A percentile compares a stretch with the other conserved stretches of the same genome.
Evolutionary conservation across 2,797 vertebrate species (phyloP).

Genomic region (Orientallactaga sibirica): DNA sequence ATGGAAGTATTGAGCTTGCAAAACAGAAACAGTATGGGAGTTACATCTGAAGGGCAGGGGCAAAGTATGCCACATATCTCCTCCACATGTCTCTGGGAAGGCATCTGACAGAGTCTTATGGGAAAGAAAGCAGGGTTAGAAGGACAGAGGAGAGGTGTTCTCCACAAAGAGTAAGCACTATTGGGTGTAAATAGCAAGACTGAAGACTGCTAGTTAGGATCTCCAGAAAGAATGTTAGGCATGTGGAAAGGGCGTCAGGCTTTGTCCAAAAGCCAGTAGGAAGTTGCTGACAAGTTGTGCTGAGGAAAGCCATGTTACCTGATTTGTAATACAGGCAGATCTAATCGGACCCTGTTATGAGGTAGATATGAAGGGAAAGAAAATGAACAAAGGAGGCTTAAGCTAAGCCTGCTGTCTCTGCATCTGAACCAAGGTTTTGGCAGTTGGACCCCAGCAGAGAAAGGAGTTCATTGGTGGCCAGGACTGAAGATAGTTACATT

Average conservation of each 20-base stretch:
- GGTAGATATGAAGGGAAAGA: background rate
- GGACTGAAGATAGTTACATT: background rate
- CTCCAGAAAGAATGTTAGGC: background rate
- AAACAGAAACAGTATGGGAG: background rate
- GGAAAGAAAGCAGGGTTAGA: background rate
- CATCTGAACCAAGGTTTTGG: background rate
- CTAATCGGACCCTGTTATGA: background rate
- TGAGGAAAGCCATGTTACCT: background rate
- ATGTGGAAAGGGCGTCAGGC: accelerated
- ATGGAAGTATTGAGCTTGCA: too few relatives aligned
- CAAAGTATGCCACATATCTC: background rate
- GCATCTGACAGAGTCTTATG: background rate
- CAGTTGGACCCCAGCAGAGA: accelerated
- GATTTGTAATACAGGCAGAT: background rate
- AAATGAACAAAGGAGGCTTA: background rate
- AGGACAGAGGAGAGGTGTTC: background rate
- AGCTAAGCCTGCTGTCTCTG: background rate
- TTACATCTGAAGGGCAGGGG: too few relatives aligned
- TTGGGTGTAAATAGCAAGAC: background rate
- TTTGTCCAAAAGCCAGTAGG: background rate
- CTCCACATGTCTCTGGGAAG: background rate
- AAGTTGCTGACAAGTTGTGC: background rate
- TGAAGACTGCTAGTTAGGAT: background rate
- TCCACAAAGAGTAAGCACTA: background rate
- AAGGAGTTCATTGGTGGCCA: background rate